Conservation (phyloP, 2,797 vertebrate species). For the Rhynchotus rufescens region DNA sequence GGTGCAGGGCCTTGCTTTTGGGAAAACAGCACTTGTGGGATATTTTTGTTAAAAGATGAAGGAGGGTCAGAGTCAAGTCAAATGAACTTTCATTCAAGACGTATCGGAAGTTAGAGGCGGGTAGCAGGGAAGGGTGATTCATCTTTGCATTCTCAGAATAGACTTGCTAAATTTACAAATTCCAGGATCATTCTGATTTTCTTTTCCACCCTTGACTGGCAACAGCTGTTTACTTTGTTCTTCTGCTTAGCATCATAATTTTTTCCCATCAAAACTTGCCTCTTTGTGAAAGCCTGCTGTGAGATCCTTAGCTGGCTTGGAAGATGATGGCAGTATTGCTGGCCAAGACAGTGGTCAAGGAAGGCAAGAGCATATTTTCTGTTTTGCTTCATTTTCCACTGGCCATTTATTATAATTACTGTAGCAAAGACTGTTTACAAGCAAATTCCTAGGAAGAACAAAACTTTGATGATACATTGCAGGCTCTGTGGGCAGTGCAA, state of each 20-base stretch:
- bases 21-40: neutral
- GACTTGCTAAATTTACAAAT: constrained; percentile 74
- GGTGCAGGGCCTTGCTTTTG: neutral
- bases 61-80: constrained; percentile 4
- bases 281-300: neutral
- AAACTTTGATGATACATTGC: neutral
- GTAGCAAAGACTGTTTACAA: neutral
- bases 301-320: neutral
- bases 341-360: neutral
- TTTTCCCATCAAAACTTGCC: neutral
- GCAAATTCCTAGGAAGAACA: neutral
- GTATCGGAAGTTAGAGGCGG: constrained; percentile 9
- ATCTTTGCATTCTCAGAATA: constrained; percentile 69
- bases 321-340: neutral
- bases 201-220: constrained; percentile 24
- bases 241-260: neutral
- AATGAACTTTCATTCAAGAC: constrained; percentile 27
- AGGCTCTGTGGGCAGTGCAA: neutral
- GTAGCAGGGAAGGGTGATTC: constrained; percentile 18
- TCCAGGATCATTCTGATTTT: constrained; percentile 9
- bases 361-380: neutral
- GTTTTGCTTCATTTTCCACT: neutral
- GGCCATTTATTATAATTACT: neutral
- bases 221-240: constrained; percentile 58
- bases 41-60: neutral